Conservation (phyloP, 2,888 invertebrate species). For the Mythimna lalbum region DNA sequence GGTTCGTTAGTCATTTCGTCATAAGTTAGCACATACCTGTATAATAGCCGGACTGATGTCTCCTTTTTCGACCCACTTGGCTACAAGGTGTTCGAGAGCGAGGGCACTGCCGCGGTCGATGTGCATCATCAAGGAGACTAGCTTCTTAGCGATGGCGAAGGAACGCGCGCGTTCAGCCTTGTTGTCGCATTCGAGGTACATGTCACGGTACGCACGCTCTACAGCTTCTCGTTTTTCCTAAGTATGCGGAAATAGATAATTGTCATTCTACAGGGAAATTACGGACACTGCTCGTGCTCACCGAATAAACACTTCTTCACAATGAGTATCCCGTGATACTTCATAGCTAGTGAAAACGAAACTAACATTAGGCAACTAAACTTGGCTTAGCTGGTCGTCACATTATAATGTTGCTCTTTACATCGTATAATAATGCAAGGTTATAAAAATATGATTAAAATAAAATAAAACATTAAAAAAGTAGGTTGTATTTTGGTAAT, state of each 20-base stretch:
- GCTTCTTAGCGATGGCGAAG: slow-evolving; percentile 77
- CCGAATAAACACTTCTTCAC: no score
- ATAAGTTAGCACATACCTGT: slow-evolving; percentile 73
- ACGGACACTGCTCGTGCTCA: no score
- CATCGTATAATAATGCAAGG: no score
- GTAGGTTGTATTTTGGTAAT: no score
- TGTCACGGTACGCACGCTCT: slow-evolving; percentile 93
- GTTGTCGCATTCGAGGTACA: slow-evolving; percentile 91
- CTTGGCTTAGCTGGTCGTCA: no score
- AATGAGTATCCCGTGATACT: no score
- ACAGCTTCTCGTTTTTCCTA: slow-evolving; percentile 93
- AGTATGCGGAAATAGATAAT: not conserved
- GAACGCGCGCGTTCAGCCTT: slow-evolving; percentile 87
- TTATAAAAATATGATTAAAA: no score
- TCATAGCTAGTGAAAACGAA: no score
- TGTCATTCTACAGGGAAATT: not conserved
- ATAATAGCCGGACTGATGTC: slow-evolving; percentile 85
- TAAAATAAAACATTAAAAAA: no score
- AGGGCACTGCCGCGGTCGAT: slow-evolving; percentile 84
- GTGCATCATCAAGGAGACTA: slow-evolving; percentile 74
- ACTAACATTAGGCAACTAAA: no score
- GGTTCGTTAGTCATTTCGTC: not conserved
- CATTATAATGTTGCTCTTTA: no score
- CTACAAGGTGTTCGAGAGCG: slow-evolving; percentile 83
- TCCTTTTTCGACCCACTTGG: slow-evolving; percentile 84